Conservation (phyloP, 2,888 invertebrate genomes). For the Sphecodes monilicornis region DNA sequence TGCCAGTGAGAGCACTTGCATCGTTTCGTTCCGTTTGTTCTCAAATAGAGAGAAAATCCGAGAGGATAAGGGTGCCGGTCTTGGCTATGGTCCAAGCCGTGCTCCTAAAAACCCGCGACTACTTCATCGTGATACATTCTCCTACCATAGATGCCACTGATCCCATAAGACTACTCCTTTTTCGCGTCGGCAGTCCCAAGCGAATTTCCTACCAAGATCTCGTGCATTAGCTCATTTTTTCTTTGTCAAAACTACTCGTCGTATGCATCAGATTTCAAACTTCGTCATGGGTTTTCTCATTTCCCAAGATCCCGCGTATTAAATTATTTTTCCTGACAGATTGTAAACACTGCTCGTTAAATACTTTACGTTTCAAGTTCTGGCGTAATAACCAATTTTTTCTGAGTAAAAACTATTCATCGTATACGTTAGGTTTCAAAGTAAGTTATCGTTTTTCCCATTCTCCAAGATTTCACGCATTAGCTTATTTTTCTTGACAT, state of each 20-base stretch:
- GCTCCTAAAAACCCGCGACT: conserved; percentile 62
- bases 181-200: not conserved
- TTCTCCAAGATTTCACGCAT: too few relatives aligned
- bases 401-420: too few relatives aligned
- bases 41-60: conserved; percentile 83
- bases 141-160: conserved; percentile 20
- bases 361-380: too few relatives aligned
- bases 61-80: conserved; percentile 77
- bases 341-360: not conserved
- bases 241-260: not conserved
- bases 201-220: not conserved
- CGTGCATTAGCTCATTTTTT: not conserved
- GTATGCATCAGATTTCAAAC: not conserved
- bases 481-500: too few relatives aligned
- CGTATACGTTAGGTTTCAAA: too few relatives aligned
- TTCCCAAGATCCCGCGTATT: not conserved
- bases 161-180: conserved; percentile 34
- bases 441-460: too few relatives aligned
- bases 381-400: too few relatives aligned
- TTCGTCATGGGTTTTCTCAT: not conserved
- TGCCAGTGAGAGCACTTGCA: conserved; percentile 81
- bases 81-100: conserved; percentile 80
- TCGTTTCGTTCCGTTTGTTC: conserved; percentile 82
- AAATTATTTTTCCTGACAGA: not conserved
- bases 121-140: conserved; percentile 35